Conservation (phyloP, 2,797 vertebrate species). For the Enteromius trimaculatus region DNA sequence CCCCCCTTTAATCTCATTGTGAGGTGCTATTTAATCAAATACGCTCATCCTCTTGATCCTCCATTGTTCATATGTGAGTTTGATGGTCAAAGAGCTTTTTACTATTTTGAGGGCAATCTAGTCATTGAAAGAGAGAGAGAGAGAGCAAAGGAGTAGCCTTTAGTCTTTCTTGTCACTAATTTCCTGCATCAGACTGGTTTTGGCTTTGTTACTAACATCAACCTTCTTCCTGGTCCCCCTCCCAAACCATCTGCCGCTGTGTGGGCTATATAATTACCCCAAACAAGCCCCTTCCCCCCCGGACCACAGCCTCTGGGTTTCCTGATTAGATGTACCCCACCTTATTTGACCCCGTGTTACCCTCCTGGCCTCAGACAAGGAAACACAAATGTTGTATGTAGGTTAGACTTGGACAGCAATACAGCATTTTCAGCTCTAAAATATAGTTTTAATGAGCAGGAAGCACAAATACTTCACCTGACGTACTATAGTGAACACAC, state of each 20-base stretch:
- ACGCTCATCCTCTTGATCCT: not conserved
- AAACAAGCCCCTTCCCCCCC: conserved; percentile 27
- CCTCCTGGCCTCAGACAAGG: not conserved
- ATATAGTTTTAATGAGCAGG: not conserved
- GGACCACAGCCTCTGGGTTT: not conserved
- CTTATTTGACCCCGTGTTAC: not conserved
- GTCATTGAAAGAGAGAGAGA: not conserved
- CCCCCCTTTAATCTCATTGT: not conserved
- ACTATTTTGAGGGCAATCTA: not conserved
- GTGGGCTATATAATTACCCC: conserved; percentile 50
- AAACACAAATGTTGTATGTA: not conserved
- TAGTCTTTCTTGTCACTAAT: not conserved
- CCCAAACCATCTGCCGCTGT: conserved; percentile 56
- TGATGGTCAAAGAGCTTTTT: conserved; percentile 8
- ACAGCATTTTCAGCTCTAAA: not conserved
- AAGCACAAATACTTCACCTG: not conserved
- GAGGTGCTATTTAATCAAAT: conserved; percentile 10
- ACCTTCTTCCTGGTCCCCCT: conserved; percentile 15
- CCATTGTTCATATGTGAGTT: not conserved
- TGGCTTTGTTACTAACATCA: conserved; percentile 34
- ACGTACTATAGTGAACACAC: not conserved
- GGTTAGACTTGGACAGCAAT: not conserved
- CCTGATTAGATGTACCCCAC: conserved; percentile 24
- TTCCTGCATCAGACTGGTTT: conserved; percentile 47
- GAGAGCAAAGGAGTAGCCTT: not conserved